Conservation (phyloP, 2,888 invertebrate genomes). For the Sarcophaga rosellei region DNA sequence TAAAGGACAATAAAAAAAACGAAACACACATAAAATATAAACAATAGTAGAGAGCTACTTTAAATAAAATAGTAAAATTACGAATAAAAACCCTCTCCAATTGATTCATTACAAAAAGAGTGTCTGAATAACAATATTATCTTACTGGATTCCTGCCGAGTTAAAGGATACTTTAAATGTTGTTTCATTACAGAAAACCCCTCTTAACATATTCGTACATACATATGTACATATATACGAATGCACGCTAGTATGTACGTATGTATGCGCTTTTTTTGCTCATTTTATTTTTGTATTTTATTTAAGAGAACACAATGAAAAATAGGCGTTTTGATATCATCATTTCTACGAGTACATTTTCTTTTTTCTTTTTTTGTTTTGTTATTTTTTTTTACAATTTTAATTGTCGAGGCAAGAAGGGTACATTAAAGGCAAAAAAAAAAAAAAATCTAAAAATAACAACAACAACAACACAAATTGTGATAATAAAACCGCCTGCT, state of each 20-base stretch:
- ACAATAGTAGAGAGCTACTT: constrained; percentile 1
- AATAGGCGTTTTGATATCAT: constrained; percentile 66
- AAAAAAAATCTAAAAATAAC: background rate
- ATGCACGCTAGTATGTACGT: background rate
- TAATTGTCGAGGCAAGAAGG: constrained; percentile 42
- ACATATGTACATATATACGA: background rate
- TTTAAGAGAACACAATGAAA: constrained; percentile 51
- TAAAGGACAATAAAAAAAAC: constrained; percentile 9
- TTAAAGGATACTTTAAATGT: constrained; percentile 54
- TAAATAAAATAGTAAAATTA: background rate
- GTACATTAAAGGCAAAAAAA: background rate
- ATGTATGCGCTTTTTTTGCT: constrained; percentile 39
- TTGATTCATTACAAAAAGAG: constrained; percentile 11
- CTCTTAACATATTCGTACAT: constrained; percentile 45
- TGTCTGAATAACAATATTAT: constrained; percentile 11
- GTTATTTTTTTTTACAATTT: constrained; percentile 62
- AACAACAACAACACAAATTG: too few relatives aligned
- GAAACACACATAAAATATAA: background rate
- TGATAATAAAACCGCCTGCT: constrained; percentile 61
- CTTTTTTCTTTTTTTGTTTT: constrained; percentile 44
- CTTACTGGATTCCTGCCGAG: constrained; percentile 57
- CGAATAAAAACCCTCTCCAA: constrained; percentile 15
- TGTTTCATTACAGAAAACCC: constrained; percentile 58
- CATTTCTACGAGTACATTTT: constrained; percentile 16
- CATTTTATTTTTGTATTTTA: constrained; percentile 52